Percentiles rank a stretch among this genome's conserved stretches.
phyloP scores from a whole-genome alignment of 2,888 invertebrate species.

The Dynastes hyllus region DNA sequence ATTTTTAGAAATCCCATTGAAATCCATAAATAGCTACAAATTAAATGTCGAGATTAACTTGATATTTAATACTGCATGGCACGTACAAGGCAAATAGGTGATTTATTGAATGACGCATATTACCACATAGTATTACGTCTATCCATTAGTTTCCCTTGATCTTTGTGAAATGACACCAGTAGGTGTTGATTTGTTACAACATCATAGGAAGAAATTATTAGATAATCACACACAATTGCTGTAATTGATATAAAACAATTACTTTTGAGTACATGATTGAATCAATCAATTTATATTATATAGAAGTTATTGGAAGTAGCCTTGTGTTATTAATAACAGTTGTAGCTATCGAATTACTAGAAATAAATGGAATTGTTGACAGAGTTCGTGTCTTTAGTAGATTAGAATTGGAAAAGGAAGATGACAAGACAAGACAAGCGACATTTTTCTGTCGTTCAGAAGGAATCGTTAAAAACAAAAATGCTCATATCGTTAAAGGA shows the following conservation, averaged over 20 bases:
- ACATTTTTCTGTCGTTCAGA: neutral
- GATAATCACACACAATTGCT: slow-evolving; percentile 4
- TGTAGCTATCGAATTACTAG: neutral
- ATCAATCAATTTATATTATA: slow-evolving; percentile 21
- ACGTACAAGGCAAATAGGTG: neutral
- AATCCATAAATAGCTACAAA: slow-evolving; percentile 15
- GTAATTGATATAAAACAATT: slow-evolving; percentile 15
- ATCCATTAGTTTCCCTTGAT: slow-evolving; percentile 14
- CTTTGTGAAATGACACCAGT: neutral
- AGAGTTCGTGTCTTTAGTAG: neutral
- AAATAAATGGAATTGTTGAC: slow-evolving; percentile 4
- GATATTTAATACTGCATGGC: slow-evolving; percentile 17
- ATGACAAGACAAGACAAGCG: neutral
- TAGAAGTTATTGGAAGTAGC: neutral
- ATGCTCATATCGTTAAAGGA: neutral
- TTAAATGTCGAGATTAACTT: slow-evolving; percentile 9
- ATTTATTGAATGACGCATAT: slow-evolving; percentile 14
- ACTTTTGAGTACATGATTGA: neutral
- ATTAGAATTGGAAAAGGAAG: neutral
- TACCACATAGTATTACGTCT: neutral
- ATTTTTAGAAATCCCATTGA: slow-evolving; percentile 27
- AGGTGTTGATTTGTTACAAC: neutral
- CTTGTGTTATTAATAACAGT: neutral
- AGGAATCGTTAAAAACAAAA: neutral
- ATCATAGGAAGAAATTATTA: slow-evolving; percentile 14